Percentiles rank a stretch among this genome's conserved stretches.
These are phyloP conservation scores for Leucophenga maculata DNA, from an alignment of 2,888 invertebrate species.

Conservation along the genomic window DNA sequence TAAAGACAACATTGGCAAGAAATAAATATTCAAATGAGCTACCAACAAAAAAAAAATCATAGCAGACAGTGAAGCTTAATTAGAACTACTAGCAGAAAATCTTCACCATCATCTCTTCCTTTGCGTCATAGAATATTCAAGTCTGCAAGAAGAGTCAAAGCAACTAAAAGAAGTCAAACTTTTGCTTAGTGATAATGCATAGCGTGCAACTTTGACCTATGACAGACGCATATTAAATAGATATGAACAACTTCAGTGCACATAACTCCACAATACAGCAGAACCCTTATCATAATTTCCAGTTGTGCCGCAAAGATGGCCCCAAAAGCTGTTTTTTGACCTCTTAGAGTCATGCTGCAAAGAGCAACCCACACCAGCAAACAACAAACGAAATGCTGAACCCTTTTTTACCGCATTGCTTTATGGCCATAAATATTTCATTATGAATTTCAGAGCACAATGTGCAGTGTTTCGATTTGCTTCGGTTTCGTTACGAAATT, in stretches of 20 bases:
- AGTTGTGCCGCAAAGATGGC: not conserved
- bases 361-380: not conserved
- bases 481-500: not conserved
- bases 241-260: too few species aligned
- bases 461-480: conserved; percentile 38
- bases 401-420: conserved; percentile 60
- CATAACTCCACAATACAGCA: too few species aligned
- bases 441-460: conserved; percentile 54
- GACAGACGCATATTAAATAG: too few species aligned
- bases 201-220: conserved; percentile 7
- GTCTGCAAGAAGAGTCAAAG: too few species aligned
- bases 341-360: not conserved
- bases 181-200: not conserved
- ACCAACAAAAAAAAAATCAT: too few species aligned
- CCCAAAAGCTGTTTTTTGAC: not conserved
- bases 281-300: conserved; percentile 5
- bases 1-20: too few species aligned
- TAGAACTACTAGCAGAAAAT: too few species aligned
- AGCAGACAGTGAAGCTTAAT: too few species aligned
- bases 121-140: too few species aligned
- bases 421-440: conserved; percentile 65
- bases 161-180: not conserved
- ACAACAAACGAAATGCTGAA: conserved; percentile 28
- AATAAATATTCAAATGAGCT: too few species aligned
- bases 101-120: too few species aligned